Evolutionary conservation across 23 tunicate genomes (phyloP).

Genomic region (Oikopleura dioica): DNA sequence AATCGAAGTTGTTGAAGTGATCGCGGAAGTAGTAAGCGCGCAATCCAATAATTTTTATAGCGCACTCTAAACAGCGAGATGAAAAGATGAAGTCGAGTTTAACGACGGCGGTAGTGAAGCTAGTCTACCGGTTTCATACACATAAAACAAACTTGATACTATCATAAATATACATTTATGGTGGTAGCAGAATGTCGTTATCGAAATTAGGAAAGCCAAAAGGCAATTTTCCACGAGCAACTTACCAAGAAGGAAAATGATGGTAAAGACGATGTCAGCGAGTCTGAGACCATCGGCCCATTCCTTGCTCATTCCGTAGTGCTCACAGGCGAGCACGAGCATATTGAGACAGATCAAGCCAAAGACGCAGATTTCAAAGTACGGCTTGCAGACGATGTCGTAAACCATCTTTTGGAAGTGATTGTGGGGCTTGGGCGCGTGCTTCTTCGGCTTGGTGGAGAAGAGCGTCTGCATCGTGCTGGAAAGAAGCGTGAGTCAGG

Average conservation of each 20-base stretch:
- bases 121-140: no score
- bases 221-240: background rate
- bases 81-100: no score
- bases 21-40: constrained; percentile 47
- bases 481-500: no score
- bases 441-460: constrained; percentile 73
- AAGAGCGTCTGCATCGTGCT: constrained; percentile 89
- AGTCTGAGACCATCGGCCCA: constrained; percentile 29
- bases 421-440: constrained; percentile 67
- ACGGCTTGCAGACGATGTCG: constrained; percentile 45
- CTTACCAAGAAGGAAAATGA: constrained; percentile 23
- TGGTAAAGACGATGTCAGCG: constrained; percentile 43
- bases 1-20: constrained; percentile 61
- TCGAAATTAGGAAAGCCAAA: background rate
- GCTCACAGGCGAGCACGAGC: constrained; percentile 59
- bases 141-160: no score
- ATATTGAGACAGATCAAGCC: constrained; percentile 46
- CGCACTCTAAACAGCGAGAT: no score
- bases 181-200: background rate
- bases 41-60: constrained; percentile 39
- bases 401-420: constrained; percentile 25
- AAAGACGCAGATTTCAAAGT: constrained; percentile 54
- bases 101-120: no score
- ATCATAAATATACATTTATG: no score
- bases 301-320: constrained; percentile 27